Evolutionary conservation across 2,888 invertebrate genomes (phyloP).

Genomic region (Himalopsyche kuldschensis): DNA sequence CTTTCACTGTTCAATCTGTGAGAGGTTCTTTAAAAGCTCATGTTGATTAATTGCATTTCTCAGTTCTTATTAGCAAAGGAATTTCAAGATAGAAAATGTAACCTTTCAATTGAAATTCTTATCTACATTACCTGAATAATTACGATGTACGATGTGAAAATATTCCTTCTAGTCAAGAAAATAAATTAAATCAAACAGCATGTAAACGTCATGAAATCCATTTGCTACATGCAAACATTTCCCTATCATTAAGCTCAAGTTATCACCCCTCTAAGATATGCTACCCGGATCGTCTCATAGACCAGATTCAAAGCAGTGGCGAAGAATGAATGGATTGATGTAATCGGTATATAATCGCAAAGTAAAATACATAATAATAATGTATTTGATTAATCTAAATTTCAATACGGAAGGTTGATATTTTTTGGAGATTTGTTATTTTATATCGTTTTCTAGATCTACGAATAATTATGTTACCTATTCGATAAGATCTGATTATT

Average conservation of each 20-base stretch:
- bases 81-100: background rate
- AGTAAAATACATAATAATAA: no score
- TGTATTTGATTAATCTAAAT: no score
- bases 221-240: slow-evolving; percentile 1
- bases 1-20: no score
- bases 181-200: background rate
- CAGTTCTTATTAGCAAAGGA: background rate
- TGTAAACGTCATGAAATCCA: slow-evolving; percentile 16
- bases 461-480: no score
- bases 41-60: background rate
- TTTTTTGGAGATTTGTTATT: no score
- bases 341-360: no score
- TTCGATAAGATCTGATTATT: no score
- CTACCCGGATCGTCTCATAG: slow-evolving; percentile 16
- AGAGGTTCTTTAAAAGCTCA: no score
- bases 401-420: no score
- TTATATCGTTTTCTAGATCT: no score
- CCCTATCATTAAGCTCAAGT: slow-evolving; percentile 6
- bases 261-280: slow-evolving; percentile 29
- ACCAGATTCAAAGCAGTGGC: no score
- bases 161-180: slow-evolving; percentile 7
- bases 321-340: no score
- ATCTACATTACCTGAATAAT: background rate
- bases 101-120: background rate
- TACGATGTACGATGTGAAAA: background rate